Evolutionary conservation across 2,113 vertebrate genomes (phyloP).

Genomic region (Anser cygnoides): DNA sequence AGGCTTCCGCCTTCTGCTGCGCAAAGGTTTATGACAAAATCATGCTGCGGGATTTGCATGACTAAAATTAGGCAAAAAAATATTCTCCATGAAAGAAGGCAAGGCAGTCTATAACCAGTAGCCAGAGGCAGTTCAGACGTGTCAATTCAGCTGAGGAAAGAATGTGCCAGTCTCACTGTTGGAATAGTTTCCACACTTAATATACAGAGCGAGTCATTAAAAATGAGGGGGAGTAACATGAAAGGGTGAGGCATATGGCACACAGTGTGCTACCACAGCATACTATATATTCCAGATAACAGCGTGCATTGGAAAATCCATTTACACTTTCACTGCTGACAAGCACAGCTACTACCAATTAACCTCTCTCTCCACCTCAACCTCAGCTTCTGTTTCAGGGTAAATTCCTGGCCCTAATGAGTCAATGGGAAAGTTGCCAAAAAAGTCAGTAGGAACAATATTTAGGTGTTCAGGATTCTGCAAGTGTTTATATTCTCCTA

Average conservation of each 20-base stretch:
- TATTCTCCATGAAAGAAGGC: neutral
- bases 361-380: neutral
- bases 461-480: neutral
- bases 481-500: neutral
- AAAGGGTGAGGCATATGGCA: conserved; percentile 52
- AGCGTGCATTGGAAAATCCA: conserved; percentile 9
- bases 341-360: neutral
- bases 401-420: conserved; percentile 2
- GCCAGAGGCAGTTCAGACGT: conserved; percentile 37
- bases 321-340: conserved; percentile 55
- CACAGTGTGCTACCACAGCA: conserved; percentile 50
- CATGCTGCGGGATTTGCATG: conserved; percentile 6
- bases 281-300: conserved; percentile 51
- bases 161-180: conserved; percentile 47
- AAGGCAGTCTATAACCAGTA: neutral
- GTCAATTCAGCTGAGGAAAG: conserved; percentile 48
- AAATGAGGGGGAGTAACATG: conserved; percentile 45
- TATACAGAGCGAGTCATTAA: conserved; percentile 40
- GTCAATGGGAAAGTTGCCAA: neutral
- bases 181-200: conserved; percentile 25
- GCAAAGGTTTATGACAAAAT: conserved; percentile 25
- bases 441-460: neutral
- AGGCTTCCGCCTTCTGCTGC: neutral
- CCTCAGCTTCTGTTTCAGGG: conserved; percentile 5
- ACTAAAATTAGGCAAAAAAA: conserved; percentile 45